Base-by-base conservation (phyloP, 1,140 invertebrate species). In the Aphaenogaster rudis region DNA sequence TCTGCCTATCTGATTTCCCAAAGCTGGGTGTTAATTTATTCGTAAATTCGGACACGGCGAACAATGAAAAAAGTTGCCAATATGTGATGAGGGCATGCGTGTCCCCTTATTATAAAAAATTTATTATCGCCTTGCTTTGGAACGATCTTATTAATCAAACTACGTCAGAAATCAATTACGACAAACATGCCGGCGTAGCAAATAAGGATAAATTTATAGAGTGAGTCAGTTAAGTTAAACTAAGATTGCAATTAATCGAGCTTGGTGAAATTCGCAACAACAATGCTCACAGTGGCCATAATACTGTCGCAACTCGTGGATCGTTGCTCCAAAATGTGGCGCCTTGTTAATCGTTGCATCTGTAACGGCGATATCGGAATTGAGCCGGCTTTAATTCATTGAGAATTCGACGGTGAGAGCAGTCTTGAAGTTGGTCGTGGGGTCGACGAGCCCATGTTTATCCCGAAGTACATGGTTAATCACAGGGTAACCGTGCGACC, bases 401-500 rank as follows among this genome's bases (percentile, higher is more conserved):
- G 52, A 57, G 54, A 63, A 67, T 88, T 87, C 85, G 72, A 90
- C 64, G 61, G 57, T 39, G 69, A 48, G 69, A 85, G 52, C 61
- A 74, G 59, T 92, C 88, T 89, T 84, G 63, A 90, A 90, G 89
- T 91, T 88, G 80, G 79, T 69, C 69, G 13, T 57, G 52, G 11
- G 86, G 71, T 76, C 72, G 54, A 72, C n/a, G 36, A 64, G 74
- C 69, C 57, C 86, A 59, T 91, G 91, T 92, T 92, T 92, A 92
- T 91, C 80, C 57, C 86, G 64, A 17, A 76, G 67, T 88, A 89
- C 89, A 92, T 89, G 88, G 92, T 90, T 90, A 91, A 93, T 93
- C 88, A 90, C 88, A 36, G 90, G 88, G 88, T 92, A 92, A 92
- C 92, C 91, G 69, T 88, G 61, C 64, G 86, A 88, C 91, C 91